These are phyloP conservation scores for Drosophila arawakana DNA, from an alignment of 1,140 invertebrate genomes.

Conservation along the genomic window DNA sequence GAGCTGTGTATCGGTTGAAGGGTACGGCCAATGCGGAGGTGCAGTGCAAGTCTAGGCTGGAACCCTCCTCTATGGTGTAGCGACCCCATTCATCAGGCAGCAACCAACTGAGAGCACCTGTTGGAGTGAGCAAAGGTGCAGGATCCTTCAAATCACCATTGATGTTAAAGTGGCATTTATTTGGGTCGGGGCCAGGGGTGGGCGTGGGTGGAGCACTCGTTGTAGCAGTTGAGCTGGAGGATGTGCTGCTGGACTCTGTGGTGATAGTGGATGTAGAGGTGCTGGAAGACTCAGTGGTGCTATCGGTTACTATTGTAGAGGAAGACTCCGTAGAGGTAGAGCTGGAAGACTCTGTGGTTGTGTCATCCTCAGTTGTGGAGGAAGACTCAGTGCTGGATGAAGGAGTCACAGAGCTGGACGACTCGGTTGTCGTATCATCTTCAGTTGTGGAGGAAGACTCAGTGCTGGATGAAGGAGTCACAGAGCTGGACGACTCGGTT, in stretches of 20 bases:
- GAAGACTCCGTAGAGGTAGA: conserved; percentile 7
- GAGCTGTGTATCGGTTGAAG: conserved; percentile 56
- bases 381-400: conserved; percentile 10
- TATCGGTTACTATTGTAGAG: conserved; percentile 14
- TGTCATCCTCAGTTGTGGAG: not conserved
- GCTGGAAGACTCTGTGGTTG: conserved; percentile 5
- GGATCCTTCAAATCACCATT: conserved; percentile 71
- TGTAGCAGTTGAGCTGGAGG: conserved; percentile 8
- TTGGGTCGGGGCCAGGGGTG: conserved; percentile 32
- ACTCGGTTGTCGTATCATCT: not conserved
- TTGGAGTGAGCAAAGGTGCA: conserved; percentile 62
- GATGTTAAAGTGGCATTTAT: conserved; percentile 59
- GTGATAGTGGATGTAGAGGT: not conserved
- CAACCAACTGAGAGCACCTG: conserved; percentile 61
- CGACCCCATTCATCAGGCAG: conserved; percentile 47
- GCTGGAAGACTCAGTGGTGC: not conserved
- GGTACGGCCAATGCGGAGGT: conserved; percentile 54
- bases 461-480: conserved; percentile 10
- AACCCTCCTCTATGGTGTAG: conserved; percentile 52
- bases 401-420: conserved; percentile 14
- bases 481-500: not conserved
- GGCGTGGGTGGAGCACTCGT: conserved; percentile 14
- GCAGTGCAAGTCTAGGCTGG: conserved; percentile 65
- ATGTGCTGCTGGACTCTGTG: not conserved
- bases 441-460: not conserved